Evolutionary conservation across 37 sponge, comb jelly and placozoan species (phyloP), one percentile per base, ranked within the genome.

Genomic region (Axinella damicornis): DNA sequence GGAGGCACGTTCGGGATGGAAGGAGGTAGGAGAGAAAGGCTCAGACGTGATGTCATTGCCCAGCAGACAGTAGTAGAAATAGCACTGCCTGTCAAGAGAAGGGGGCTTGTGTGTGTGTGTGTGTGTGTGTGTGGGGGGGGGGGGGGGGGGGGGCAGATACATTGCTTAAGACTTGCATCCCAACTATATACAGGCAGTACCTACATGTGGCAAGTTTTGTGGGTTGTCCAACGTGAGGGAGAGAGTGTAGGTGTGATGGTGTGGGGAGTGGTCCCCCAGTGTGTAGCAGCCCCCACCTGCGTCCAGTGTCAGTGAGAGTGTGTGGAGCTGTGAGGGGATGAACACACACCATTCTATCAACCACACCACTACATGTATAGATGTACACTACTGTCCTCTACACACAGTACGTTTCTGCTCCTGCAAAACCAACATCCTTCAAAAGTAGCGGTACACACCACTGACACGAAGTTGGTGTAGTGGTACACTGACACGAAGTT

Each of bases 41-140:
- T 88, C 86, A 0, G 81, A 93, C 0, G 78, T 86, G 37, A 94
- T 94, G 62, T 88, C 89, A 73, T 94, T 94, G 36, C 92, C 95
- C 54, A 94, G 76, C 31, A 94, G 57, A 74, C 57, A 53, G 67
- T 90, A 91, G 56, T 78, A 79, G 73, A 94, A 94, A 69, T 92
- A 64, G 25, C 60, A 86, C 16, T 38, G 73, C n/a, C 41, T 41
- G 53, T 28, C 13, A 22, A 14, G 12, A 61, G 62, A 46, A 9
- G 46, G 46, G 9, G 46, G 46, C 46, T n/a, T 63, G 28, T 28
- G 30, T 63, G 25, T 25, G 25, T 63, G 30, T 39, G n/a, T 34
- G 38, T 71, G 37, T 25, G 40, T 71, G 73, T 46, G 46, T 9
- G 46, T 46, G 46, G 6, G 46, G 4, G 46, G 4, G 46, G 6